phyloP scores from a whole-genome alignment of 1,140 invertebrate species.

The Apis cerana region DNA sequence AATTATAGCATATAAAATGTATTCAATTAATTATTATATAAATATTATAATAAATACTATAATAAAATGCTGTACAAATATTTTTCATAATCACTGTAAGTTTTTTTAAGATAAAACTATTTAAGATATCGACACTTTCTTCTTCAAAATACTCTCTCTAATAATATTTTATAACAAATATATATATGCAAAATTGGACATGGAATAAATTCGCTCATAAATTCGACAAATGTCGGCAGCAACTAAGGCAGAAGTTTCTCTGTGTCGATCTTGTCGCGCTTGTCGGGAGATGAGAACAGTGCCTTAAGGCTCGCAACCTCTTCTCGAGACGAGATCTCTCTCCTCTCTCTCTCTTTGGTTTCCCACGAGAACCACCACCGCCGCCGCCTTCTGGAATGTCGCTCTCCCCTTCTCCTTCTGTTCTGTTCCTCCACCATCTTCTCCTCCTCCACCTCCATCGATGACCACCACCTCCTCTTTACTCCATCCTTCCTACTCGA shows the following conservation, averaged over 20 bases:
- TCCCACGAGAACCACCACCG: conserved; percentile 81
- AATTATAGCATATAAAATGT: too few species aligned
- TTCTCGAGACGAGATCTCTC: conserved; percentile 66
- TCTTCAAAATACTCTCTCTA: too few species aligned
- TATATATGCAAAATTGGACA: neutral
- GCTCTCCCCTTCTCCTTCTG: conserved; percentile 76
- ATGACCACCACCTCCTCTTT: conserved; percentile 25
- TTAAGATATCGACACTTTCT: too few species aligned
- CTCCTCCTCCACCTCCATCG: conserved; percentile 47
- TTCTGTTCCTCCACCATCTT: conserved; percentile 56
- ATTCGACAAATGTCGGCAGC: conserved; percentile 56
- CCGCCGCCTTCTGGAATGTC: conserved; percentile 82
- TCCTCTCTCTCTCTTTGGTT: conserved; percentile 77
- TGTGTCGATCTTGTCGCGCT: conserved; percentile 67
- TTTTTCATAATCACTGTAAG: too few species aligned
- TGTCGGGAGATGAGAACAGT: conserved; percentile 74
- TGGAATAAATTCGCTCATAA: conserved; percentile 64
- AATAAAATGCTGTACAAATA: too few species aligned
- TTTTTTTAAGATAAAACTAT: too few species aligned
- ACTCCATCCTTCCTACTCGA: conserved; percentile 32
- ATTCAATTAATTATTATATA: too few species aligned
- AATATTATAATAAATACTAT: too few species aligned
- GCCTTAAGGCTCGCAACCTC: conserved; percentile 71
- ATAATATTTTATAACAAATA: too few species aligned
- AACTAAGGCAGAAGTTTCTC: conserved; percentile 47